Conservation (phyloP, 2,797 vertebrate genomes). For the Paedocypris micromegethes region DNA sequence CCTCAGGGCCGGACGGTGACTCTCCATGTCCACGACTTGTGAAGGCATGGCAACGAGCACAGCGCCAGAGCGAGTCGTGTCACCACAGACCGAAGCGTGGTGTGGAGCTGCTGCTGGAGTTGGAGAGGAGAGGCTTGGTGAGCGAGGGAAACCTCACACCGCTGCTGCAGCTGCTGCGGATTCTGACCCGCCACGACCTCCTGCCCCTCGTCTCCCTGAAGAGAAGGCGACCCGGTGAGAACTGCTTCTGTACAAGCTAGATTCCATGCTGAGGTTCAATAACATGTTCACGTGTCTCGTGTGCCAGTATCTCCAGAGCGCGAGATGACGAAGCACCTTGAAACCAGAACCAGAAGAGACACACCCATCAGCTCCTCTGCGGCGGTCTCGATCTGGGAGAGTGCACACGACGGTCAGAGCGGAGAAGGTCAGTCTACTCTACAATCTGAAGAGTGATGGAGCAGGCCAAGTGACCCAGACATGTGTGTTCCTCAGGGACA, state of each 20-base stretch:
- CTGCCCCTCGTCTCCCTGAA: conserved; percentile 79
- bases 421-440: conserved; percentile 59
- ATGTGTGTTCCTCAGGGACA: too few relatives aligned
- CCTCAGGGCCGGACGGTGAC: conserved; percentile 49
- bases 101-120: conserved; percentile 75
- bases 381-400: conserved; percentile 53
- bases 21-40: conserved; percentile 60
- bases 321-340: conserved; percentile 55
- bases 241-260: neutral
- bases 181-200: conserved; percentile 84
- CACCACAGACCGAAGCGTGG: conserved; percentile 70
- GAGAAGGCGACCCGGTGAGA: conserved; percentile 77
- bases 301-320: conserved; percentile 79
- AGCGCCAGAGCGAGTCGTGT: conserved; percentile 41
- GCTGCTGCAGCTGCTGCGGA: conserved; percentile 77
- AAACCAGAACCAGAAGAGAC: conserved; percentile 53
- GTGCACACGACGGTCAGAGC: conserved; percentile 57
- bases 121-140: conserved; percentile 78
- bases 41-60: conserved; percentile 63
- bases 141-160: conserved; percentile 77
- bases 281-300: neutral
- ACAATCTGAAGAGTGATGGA: too few relatives aligned
- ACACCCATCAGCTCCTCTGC: conserved; percentile 56
- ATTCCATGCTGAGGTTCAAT: neutral
- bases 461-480: too few relatives aligned